A percentile compares a stretch with the other conserved stretches of the same genome.
phyloP scores from a whole-genome alignment of 1,140 invertebrate genomes.

The Geopemphigus sp. region DNA sequence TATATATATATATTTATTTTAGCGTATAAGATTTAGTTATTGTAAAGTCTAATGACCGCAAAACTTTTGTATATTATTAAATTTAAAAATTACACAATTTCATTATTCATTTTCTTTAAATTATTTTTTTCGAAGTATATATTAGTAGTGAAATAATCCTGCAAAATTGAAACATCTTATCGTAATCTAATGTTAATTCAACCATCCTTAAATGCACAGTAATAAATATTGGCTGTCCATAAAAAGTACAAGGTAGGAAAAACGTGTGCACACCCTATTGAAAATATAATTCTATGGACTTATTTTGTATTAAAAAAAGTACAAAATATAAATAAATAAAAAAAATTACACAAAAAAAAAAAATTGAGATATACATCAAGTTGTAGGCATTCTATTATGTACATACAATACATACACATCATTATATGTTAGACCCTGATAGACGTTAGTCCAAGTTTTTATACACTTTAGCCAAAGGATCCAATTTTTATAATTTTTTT shows the following conservation, averaged over 20 bases:
- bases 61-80: constrained; percentile 35
- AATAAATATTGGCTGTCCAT: constrained; percentile 29
- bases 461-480: constrained; percentile 48
- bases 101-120: constrained; percentile 5
- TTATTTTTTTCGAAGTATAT: constrained; percentile 19
- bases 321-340: constrained; percentile 50
- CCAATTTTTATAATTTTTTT: constrained; percentile 48
- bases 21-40: constrained; percentile 47
- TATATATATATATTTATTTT: constrained; percentile 29
- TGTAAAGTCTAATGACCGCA: constrained; percentile 47
- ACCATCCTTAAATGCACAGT: constrained; percentile 36
- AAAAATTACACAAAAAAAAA: constrained; percentile 50
- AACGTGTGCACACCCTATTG: constrained; percentile 47
- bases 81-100: constrained; percentile 47
- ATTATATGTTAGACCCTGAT: constrained; percentile 48
- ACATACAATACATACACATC: constrained; percentile 49
- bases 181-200: constrained; percentile 46
- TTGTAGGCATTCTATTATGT: constrained; percentile 50
- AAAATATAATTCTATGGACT: constrained; percentile 49
- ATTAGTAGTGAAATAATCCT: constrained; percentile 43
- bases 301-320: constrained; percentile 50
- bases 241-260: constrained; percentile 43
- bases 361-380: constrained; percentile 47
- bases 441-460: constrained; percentile 47
- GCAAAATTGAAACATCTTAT: constrained; percentile 34